Evolutionary conservation across 2,797 vertebrate genomes (phyloP).

Genomic region (Eutrigla gurnardus): DNA sequence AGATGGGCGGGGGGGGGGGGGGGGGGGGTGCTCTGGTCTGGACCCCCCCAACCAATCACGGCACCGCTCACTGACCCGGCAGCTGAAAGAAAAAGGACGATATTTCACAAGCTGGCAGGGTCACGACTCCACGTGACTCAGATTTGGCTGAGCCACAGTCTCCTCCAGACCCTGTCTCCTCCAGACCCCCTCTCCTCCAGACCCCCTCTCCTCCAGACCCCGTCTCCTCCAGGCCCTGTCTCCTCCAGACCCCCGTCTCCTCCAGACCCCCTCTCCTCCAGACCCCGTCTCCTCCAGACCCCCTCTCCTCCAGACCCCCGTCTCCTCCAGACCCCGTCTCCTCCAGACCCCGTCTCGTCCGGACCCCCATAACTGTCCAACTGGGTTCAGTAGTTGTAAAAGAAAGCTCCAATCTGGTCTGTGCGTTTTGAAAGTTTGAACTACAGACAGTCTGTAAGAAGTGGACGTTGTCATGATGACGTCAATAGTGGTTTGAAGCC

Average conservation of each 20-base stretch:
- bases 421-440: background rate
- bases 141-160: conserved; percentile 37
- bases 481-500: too few relatives aligned
- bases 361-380: conserved; percentile 17
- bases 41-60: too few relatives aligned
- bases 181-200: too few relatives aligned
- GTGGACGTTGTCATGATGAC: too few relatives aligned
- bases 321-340: conserved; percentile 1
- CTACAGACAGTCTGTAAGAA: too few relatives aligned
- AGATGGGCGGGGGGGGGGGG: background rate
- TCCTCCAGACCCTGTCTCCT: too few relatives aligned
- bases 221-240: conserved; percentile 10
- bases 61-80: too few relatives aligned
- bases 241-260: conserved; percentile 5
- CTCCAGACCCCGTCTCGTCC: conserved; percentile 15
- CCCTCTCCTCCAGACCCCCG: background rate
- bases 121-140: conserved; percentile 21
- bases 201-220: too few relatives aligned
- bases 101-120: conserved; percentile 15
- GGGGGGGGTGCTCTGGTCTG: too few relatives aligned
- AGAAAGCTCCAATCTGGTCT: background rate
- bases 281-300: conserved; percentile 1
- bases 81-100: too few relatives aligned
- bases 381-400: background rate
- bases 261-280: conserved; percentile 19